These are phyloP conservation scores for Psittacula echo DNA, from an alignment of 2,797 vertebrate genomes.

Conservation along the genomic window DNA sequence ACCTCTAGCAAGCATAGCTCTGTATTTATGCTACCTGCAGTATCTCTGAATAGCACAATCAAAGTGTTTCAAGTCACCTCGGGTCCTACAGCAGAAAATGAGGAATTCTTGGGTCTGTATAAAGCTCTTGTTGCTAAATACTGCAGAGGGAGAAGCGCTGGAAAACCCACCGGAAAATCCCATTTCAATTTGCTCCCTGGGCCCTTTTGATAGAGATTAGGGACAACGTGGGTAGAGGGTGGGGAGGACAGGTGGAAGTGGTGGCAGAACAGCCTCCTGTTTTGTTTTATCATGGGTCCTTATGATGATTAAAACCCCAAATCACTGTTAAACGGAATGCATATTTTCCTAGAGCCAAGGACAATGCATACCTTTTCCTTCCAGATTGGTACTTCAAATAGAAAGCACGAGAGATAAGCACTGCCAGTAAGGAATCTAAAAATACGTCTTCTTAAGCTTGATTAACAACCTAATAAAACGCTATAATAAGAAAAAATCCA, in stretches of 20 bases:
- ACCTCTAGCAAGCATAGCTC: neutral
- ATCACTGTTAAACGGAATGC: neutral
- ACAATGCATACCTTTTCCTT: neutral
- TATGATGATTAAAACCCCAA: neutral
- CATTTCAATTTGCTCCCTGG: neutral
- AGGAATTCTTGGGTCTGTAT: neutral
- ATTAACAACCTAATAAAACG: slow-evolving; percentile 63
- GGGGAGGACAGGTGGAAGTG: neutral
- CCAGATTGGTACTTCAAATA: slow-evolving; percentile 5
- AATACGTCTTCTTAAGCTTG: slow-evolving; percentile 55
- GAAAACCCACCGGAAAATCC: neutral
- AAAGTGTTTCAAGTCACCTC: neutral
- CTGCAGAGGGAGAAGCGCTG: neutral
- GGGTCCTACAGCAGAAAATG: neutral
- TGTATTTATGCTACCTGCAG: neutral
- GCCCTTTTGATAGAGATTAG: neutral
- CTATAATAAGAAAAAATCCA: slow-evolving; percentile 51
- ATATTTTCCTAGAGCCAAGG: neutral
- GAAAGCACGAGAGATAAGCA: slow-evolving; percentile 37
- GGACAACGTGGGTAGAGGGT: neutral
- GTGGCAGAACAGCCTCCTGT: neutral
- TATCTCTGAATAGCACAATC: neutral
- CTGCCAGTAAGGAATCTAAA: slow-evolving; percentile 36
- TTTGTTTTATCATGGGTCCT: neutral
- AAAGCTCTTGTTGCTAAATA: neutral